phyloP scores from a whole-genome alignment of 2,113 vertebrate genomes.

The Chionodraco myersi region DNA sequence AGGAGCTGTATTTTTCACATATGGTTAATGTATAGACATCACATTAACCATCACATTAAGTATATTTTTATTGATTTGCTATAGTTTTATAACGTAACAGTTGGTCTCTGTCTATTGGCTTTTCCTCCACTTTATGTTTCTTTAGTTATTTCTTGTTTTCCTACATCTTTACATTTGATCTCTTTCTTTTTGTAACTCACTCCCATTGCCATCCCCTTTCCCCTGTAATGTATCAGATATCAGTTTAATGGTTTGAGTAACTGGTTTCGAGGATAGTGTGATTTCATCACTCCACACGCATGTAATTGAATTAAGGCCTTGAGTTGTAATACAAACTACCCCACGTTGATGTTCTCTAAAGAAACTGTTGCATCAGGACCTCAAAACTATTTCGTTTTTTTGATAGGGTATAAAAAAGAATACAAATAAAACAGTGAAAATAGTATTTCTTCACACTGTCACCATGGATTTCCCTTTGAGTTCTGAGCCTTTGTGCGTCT shows the following conservation, averaged over 20 bases:
- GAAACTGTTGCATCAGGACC: constrained; percentile 9
- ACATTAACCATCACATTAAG: too few relatives aligned
- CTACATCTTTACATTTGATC: background rate
- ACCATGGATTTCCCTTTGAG: background rate
- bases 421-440: background rate
- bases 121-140: background rate
- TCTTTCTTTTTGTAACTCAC: background rate
- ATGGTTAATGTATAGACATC: background rate
- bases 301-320: constrained; percentile 38
- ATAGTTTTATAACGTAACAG: background rate
- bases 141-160: background rate
- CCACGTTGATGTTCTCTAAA: background rate
- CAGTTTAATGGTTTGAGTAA: constrained; percentile 14
- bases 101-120: background rate
- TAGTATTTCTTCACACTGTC: background rate
- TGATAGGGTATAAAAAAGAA: background rate
- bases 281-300: background rate
- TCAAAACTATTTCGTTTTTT: background rate
- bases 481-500: too few relatives aligned
- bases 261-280: background rate
- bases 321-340: constrained; percentile 13
- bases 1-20: constrained; percentile 4
- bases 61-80: background rate
- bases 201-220: background rate
- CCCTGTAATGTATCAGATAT: constrained; percentile 3